A percentile compares a stretch with the other conserved stretches of the same genome.
Evolutionary conservation across 2,888 invertebrate species (phyloP).

Genomic region (Andrena marginata): DNA sequence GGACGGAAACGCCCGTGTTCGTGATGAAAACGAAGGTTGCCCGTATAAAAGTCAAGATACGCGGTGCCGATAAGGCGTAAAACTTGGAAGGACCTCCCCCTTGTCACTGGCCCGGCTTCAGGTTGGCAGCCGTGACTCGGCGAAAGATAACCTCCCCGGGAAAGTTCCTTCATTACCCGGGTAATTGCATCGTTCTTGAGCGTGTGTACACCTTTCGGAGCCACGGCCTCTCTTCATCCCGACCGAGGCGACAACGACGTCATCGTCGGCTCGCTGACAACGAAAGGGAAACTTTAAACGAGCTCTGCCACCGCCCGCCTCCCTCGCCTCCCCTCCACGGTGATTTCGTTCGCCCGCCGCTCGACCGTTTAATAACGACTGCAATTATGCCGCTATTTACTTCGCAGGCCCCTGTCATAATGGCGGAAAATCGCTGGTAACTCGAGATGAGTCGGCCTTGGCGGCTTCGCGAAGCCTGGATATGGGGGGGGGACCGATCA

Average conservation of each 20-base stretch:
- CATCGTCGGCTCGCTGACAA: slow-evolving; percentile 49
- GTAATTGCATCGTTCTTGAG: slow-evolving; percentile 72
- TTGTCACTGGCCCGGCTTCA: slow-evolving; percentile 52
- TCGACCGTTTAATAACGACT: slow-evolving; percentile 63
- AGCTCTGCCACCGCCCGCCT: slow-evolving; percentile 17
- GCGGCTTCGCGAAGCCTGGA: slow-evolving; percentile 15
- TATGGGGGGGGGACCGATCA: slow-evolving; percentile 22
- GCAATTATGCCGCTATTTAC: slow-evolving; percentile 68
- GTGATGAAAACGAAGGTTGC: slow-evolving; percentile 44
- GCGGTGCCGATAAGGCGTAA: slow-evolving; percentile 57
- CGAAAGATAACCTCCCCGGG: slow-evolving; percentile 71
- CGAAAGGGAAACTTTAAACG: slow-evolving; percentile 71
- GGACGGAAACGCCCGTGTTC: not conserved
- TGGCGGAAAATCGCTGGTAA: slow-evolving; percentile 52
- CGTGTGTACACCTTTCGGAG: slow-evolving; percentile 64
- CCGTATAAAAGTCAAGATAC: slow-evolving; percentile 43
- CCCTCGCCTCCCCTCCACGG: not conserved
- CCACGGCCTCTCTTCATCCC: slow-evolving; percentile 47
- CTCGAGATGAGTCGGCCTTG: slow-evolving; percentile 28
- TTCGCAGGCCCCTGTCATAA: slow-evolving; percentile 33
- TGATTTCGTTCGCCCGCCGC: slow-evolving; percentile 47
- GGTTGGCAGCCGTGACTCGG: slow-evolving; percentile 60
- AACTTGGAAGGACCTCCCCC: slow-evolving; percentile 43
- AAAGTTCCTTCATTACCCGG: slow-evolving; percentile 73
- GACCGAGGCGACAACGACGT: slow-evolving; percentile 54